Evolutionary conservation across 2,797 vertebrate genomes (phyloP).

Genomic region (Anguilla anguilla): DNA sequence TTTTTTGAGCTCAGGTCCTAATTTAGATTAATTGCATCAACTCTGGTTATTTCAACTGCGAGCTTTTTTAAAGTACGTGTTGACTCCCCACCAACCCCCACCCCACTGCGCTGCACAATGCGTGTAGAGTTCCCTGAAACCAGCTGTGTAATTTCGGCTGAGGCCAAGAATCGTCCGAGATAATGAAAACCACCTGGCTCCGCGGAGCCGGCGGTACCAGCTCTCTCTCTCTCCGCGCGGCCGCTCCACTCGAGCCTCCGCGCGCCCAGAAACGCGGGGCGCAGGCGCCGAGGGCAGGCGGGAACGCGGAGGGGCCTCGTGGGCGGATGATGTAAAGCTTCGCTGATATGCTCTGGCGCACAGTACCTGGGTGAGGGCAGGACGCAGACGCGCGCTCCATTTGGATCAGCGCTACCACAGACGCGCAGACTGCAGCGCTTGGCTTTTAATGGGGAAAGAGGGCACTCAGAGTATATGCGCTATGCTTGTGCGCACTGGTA

Average conservation of each 20-base stretch:
- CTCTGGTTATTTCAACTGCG: constrained; percentile 23
- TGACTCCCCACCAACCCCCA: constrained; percentile 8
- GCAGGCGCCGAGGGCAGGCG: background rate
- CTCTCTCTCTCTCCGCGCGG: background rate
- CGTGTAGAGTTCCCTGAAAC: constrained; percentile 52
- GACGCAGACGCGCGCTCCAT: background rate
- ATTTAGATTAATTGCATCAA: constrained; percentile 47
- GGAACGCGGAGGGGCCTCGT: background rate
- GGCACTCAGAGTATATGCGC: background rate
- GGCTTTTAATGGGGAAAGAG: background rate
- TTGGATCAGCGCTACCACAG: background rate
- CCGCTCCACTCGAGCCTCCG: background rate
- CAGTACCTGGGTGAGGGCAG: background rate
- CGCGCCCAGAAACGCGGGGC: background rate
- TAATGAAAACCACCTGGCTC: constrained; percentile 54
- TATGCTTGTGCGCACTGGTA: background rate
- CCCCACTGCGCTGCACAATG: constrained; percentile 26
- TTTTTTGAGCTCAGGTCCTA: constrained; percentile 29
- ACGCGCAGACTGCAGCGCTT: background rate
- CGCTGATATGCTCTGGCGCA: background rate
- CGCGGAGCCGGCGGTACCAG: background rate
- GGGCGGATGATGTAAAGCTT: constrained; percentile 12
- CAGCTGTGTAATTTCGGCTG: constrained; percentile 53
- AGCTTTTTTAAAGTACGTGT: constrained; percentile 32
- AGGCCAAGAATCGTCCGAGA: constrained; percentile 46